phyloP scores from a whole-genome alignment of 2,797 vertebrate genomes.

The Onychomys torridus region DNA sequence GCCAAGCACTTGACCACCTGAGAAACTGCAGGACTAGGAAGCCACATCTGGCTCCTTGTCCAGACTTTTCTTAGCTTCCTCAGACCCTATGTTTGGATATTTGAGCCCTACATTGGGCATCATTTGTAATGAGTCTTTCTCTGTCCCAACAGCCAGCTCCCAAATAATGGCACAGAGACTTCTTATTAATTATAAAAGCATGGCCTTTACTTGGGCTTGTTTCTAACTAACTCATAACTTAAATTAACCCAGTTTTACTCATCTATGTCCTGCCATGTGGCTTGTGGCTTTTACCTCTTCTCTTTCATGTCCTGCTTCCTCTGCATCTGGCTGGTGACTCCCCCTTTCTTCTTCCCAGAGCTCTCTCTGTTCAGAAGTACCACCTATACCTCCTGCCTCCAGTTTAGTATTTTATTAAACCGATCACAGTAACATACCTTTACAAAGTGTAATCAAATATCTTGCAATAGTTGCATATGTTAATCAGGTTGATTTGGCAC shows the following conservation, averaged over 20 bases:
- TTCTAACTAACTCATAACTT: not conserved
- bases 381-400: not conserved
- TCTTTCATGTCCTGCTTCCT: not conserved
- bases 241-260: not conserved
- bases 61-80: not conserved
- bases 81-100: not conserved
- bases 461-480: not conserved
- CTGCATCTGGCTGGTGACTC: not conserved
- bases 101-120: not conserved
- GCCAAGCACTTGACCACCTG: not conserved
- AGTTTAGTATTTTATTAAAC: not conserved
- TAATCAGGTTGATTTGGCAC: not conserved
- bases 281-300: not conserved
- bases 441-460: not conserved
- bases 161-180: not conserved
- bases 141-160: not conserved
- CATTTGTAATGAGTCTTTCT: not conserved
- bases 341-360: not conserved
- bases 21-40: not conserved
- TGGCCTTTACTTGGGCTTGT: not conserved
- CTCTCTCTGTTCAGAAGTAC: not conserved
- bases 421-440: not conserved
- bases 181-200: not conserved
- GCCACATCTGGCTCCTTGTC: not conserved
- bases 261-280: not conserved